phyloP scores from a whole-genome alignment of 2,113 vertebrate species.

The Sylvia atricapilla region DNA sequence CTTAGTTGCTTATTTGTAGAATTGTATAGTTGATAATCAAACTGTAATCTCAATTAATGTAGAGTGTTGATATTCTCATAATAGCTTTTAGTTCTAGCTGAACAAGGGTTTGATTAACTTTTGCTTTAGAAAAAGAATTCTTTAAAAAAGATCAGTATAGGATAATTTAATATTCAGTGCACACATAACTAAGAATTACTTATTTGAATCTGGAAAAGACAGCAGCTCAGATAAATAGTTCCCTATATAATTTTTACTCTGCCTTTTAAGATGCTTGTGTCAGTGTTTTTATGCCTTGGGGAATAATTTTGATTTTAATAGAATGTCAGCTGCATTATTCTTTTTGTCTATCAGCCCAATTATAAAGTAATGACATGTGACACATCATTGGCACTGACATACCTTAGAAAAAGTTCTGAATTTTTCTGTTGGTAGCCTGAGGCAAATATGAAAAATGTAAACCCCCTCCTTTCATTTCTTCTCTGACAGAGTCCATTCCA shows the following conservation, averaged over 20 bases:
- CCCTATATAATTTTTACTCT: not conserved
- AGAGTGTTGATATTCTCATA: not conserved
- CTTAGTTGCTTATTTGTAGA: not conserved
- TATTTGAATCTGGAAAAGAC: constrained; percentile 3
- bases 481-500: not conserved
- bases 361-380: constrained; percentile 50
- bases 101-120: not conserved
- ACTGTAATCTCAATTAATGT: not conserved
- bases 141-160: not conserved
- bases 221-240: not conserved
- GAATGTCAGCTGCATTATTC: constrained; percentile 27
- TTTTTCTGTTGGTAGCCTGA: constrained; percentile 34
- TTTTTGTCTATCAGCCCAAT: constrained; percentile 54
- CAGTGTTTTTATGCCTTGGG: constrained; percentile 9
- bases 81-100: not conserved
- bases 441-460: constrained; percentile 12
- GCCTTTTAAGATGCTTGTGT: constrained; percentile 15
- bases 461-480: not conserved
- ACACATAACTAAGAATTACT: constrained; percentile 6
- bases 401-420: constrained; percentile 4
- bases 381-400: not conserved
- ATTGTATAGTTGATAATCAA: not conserved
- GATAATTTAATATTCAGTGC: not conserved
- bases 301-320: constrained; percentile 35
- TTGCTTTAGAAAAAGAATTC: not conserved